Base-by-base conservation (phyloP, 2,797 vertebrate genomes). In the Periophthalmus magnuspinnatus region DNA sequence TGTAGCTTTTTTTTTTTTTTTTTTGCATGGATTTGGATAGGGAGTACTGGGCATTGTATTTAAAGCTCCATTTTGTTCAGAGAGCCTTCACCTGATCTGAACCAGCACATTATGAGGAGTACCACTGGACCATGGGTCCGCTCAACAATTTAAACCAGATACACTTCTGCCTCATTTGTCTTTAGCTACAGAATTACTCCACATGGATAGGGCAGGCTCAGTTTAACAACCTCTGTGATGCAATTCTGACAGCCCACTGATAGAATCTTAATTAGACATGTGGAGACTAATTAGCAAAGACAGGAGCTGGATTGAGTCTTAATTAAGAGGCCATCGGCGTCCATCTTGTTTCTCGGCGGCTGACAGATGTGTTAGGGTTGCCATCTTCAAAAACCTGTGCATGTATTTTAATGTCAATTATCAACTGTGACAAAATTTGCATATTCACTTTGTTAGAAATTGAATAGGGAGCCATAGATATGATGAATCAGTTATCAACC, bases 221-320 rank as follows among this genome's bases (percentile, higher is more conserved):
- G 33, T 63, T 65, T 48, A 70, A 59, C 22, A 56, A 56, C 66
- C 32, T 33, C 73, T 68, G 67, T 75, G 82, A 83, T 66, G 81
- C 13, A 73, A 81, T 72, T 10, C 58, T 75, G 77, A 50, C 61
- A n/a, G 65, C 70, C 68, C 58, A 36, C 74, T 74, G 76, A 85
- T 68, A 50, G 80, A 75, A 79, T 87, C 72, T 85, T 89, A 89
- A 90, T 90, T 87, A 85, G 86, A 88, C 79, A 67, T 77, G 74
- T 56, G 1, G 67, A 73, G 65, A 85, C 87, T 88, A 89, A 90
- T 90, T 86, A 81, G 81, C 80, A 78, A 79, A 80, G 79, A 83
- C 86, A 69, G 73, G 72, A 70, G 83, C 81, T 75, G 65, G 67
- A 81, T 65, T 60, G 76, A 74, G 81, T 84, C 81, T 84, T 90